Evolutionary conservation across 2,888 invertebrate genomes (phyloP), one percentile per base, ranked within the genome.

Genomic region (Machimus rusticus): DNA sequence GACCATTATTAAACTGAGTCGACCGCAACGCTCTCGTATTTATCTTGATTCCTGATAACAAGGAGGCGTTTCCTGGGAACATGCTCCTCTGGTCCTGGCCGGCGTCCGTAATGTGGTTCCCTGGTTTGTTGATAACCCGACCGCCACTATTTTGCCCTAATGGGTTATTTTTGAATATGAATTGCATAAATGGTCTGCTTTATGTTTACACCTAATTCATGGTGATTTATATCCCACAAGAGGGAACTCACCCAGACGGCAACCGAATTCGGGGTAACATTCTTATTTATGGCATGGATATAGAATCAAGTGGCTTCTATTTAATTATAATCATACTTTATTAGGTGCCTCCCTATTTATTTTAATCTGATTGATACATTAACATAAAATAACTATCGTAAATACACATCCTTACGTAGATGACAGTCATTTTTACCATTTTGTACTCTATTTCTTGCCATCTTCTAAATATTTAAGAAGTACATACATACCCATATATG

Each of bases 161-260:
- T 86, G 76, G 86, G 76, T 86, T 86, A 86, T 46, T 86, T 74
- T 86, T 51, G 51, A 74, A 31, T 86, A 86, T 86, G 76, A 86
- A 74, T 31, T 76, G 74, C 86, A 76, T 74, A 51, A 86, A 74
- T 86, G 86, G 86, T 76, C 86, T 86, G 86, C 31, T 46, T 74
- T 76, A 86, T 86, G 86, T 86, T 86, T 86, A 86, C 86, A 86
- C 86, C 86, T 86, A 86, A 86, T 86, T 86, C 74, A 86, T 19
- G 23, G 76, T 86, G 86, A 86, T 86, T 86, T 86, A 76, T 86
- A 39, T 14, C 46, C 28, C 46, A 74, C 43, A 43, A 46, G 76
- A 76, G 76, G 37, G 39, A 37, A 76, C 76, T 34, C 76, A 9
- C 2, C 19, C 66, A 66, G 66, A 66, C 66, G 23, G 23, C 28